Base-by-base conservation (phyloP, 37 sponge, comb jelly and placozoan genomes). In the Amphimedon queenslandica region DNA sequence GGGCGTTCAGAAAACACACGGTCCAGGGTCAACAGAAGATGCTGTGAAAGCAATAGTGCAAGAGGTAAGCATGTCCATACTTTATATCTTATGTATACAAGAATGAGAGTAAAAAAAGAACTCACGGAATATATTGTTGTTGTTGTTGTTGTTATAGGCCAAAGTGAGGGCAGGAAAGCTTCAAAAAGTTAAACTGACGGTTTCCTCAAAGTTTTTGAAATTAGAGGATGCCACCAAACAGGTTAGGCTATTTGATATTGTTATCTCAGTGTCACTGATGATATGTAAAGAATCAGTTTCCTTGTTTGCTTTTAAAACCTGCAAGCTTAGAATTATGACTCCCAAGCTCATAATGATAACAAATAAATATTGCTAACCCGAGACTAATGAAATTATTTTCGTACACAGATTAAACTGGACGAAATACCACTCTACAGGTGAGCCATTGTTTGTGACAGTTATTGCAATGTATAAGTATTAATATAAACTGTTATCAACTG, bases 21-120 rank as follows among this genome's bases (percentile, higher is more conserved):
- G 94, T 34, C 70, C 78, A 18, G 94, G 94, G 4, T 89, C 90
- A n/a, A 94, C 94, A 13, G 90, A 94, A 51, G 90, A 89, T 42
- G 94, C 94, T 66, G 94, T 94, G 24, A 79, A 79, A 63, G 61
- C 28, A 0, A 94, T 94, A 21, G 70, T 82, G 5, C 75, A 81
- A 24, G 74, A 80, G 57, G 92, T 92, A 47, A 78, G 91, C 57
- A 8, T 25, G 30, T 1, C 13, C 10, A 6, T 61, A 20, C 28
- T 60, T 8, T 47, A 8, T 47, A 47, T 47, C 51, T n/a, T n/a
- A n/a, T n/a, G n/a, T n/a, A n/a, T n/a, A n/a, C n/a, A n/a, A n/a
- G n/a, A n/a, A n/a, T n/a, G n/a, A n/a, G n/a, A n/a, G n/a, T n/a
- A n/a, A n/a, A n/a, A n/a, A n/a, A n/a, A n/a, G n/a, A n/a, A n/a